Evolutionary conservation across 1,140 invertebrate species (phyloP).

Genomic region (Trypoxylus dichotomus): DNA sequence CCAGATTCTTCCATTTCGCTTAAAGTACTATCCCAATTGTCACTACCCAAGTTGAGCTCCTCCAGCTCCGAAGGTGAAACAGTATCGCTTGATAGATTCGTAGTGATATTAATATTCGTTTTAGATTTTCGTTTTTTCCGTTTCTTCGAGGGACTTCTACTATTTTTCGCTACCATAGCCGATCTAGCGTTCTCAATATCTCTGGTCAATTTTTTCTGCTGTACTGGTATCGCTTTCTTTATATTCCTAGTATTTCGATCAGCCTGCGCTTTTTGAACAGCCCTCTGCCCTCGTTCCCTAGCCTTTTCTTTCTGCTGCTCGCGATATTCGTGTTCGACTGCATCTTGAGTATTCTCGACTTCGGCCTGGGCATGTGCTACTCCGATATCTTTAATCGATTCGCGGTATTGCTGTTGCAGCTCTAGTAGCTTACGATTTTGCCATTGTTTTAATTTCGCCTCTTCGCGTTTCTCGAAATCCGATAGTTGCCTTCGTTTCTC

Average conservation of each 20-base stretch:
- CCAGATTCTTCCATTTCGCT: neutral
- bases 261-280: constrained; percentile 45
- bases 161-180: constrained; percentile 47
- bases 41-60: neutral
- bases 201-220: constrained; percentile 53
- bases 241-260: constrained; percentile 40
- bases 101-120: constrained; percentile 27
- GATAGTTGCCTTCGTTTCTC: constrained; percentile 53
- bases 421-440: constrained; percentile 55
- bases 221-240: constrained; percentile 46
- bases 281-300: constrained; percentile 53
- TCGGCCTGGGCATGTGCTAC: constrained; percentile 54
- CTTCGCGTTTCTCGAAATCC: constrained; percentile 52
- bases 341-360: constrained; percentile 46
- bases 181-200: constrained; percentile 57
- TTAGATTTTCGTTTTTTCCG: constrained; percentile 18
- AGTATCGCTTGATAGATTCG: neutral
- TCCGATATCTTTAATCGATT: constrained; percentile 58
- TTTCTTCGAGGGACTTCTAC: constrained; percentile 35
- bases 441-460: constrained; percentile 53
- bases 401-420: constrained; percentile 55
- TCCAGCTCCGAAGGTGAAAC: neutral
- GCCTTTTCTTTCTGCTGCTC: constrained; percentile 51
- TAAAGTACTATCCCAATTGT: neutral
- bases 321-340: constrained; percentile 47